A percentile compares a stretch with the other conserved stretches of the same genome.
Evolutionary conservation across 2,113 vertebrate genomes (phyloP).

Genomic region (Bungarus multicinctus): DNA sequence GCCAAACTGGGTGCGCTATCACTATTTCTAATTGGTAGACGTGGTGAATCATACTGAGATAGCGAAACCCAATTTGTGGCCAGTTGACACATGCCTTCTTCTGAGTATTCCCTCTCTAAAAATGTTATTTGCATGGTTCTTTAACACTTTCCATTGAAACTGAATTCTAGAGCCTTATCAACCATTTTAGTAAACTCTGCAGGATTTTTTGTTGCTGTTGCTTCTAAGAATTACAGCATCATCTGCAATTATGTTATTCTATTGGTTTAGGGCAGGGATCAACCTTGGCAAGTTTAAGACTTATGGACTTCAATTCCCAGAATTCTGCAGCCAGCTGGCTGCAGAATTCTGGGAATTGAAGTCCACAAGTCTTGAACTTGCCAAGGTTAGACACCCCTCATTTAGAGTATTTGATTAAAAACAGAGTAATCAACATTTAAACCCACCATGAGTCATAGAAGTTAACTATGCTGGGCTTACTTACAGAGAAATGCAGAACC

Average conservation of each 20-base stretch:
- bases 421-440: background rate
- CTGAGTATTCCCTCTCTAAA: background rate
- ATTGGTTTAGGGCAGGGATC: background rate
- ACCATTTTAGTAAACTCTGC: background rate
- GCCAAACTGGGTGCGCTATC: background rate
- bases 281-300: too few relatives aligned
- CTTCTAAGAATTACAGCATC: background rate
- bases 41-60: background rate
- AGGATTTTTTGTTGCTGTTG: background rate
- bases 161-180: background rate
- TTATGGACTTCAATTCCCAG: too few relatives aligned
- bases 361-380: background rate
- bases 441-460: background rate
- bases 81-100: background rate
- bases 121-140: background rate
- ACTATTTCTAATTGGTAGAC: background rate
- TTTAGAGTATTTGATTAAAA: background rate
- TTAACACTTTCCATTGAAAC: background rate
- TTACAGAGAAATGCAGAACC: background rate
- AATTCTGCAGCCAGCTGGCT: too few relatives aligned
- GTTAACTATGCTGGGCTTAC: background rate
- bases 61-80: background rate
- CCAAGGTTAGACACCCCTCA: background rate
- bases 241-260: background rate
- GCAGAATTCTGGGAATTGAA: background rate